These are phyloP conservation scores for Malurus melanocephalus DNA, from an alignment of 2,113 vertebrate species.

Conservation along the genomic window DNA sequence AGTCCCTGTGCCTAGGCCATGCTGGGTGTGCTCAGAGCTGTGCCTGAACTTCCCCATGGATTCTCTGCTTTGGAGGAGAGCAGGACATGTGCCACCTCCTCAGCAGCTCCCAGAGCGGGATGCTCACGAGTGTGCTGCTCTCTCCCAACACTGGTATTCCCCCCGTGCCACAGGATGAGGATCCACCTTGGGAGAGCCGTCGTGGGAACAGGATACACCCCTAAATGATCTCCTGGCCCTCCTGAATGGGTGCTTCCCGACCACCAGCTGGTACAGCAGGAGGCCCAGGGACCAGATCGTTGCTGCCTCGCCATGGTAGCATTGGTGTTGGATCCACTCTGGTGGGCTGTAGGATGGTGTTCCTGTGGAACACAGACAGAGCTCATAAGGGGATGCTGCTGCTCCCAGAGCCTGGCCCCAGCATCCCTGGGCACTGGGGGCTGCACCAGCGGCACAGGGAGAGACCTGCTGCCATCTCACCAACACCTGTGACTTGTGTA, in stretches of 20 bases:
- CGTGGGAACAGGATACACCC: neutral
- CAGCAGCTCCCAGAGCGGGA: neutral
- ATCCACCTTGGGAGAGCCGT: neutral
- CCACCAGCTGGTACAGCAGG: neutral
- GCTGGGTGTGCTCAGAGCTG: neutral
- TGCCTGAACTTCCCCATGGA: accelerated
- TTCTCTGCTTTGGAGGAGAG: neutral
- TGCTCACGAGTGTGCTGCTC: neutral
- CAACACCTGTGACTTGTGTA: neutral
- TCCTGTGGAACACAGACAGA: neutral
- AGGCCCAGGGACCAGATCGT: neutral
- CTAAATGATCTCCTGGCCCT: neutral
- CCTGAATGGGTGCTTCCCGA: neutral
- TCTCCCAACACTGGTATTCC: no score
- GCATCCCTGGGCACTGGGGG: neutral
- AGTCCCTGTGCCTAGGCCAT: neutral
- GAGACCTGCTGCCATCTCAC: neutral
- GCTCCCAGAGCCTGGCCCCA: neutral
- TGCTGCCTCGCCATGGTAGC: neutral
- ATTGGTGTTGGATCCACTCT: neutral
- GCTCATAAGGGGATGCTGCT: neutral
- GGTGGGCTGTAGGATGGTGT: neutral
- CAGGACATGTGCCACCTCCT: neutral
- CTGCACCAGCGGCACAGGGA: neutral
- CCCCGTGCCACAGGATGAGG: neutral